Conservation (phyloP, 2,797 vertebrate species). For the Peromyscus attwateri region DNA sequence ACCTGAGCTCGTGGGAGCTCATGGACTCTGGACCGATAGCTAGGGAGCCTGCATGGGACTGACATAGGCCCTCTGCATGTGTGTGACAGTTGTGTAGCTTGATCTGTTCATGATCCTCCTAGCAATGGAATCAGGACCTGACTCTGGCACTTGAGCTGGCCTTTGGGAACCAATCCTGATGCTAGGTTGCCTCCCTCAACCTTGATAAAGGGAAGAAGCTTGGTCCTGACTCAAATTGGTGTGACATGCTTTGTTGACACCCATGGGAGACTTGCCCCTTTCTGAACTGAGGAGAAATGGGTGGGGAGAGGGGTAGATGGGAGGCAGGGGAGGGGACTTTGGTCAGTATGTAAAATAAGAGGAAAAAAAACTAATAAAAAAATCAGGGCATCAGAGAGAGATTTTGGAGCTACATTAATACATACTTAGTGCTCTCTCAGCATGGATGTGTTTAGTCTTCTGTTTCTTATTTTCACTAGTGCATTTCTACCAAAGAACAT, state of each 20-base stretch:
- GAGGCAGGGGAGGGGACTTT: neutral
- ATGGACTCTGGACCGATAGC: neutral
- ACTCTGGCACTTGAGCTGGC: neutral
- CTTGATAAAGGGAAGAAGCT: neutral
- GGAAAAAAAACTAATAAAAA: neutral
- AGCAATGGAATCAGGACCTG: neutral
- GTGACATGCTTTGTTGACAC: neutral
- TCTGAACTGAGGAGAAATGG: neutral
- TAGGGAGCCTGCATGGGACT: neutral
- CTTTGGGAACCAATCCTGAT: neutral
- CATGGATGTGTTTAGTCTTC: constrained; percentile 66
- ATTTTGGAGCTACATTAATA: neutral
- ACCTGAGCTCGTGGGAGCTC: neutral
- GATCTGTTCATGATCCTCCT: neutral
- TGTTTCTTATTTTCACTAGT: constrained; percentile 69
- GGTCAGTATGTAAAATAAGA: neutral
- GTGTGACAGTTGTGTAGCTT: neutral
- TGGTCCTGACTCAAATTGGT: neutral
- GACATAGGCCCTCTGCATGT: neutral
- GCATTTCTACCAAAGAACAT: constrained; percentile 58
- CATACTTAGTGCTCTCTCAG: constrained; percentile 19
- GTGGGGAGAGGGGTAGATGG: neutral
- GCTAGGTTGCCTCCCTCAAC: neutral
- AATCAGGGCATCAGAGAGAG: neutral
- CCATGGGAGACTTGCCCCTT: neutral